phyloP scores from a whole-genome alignment of 2,797 vertebrate species.

The Karalla daura region DNA sequence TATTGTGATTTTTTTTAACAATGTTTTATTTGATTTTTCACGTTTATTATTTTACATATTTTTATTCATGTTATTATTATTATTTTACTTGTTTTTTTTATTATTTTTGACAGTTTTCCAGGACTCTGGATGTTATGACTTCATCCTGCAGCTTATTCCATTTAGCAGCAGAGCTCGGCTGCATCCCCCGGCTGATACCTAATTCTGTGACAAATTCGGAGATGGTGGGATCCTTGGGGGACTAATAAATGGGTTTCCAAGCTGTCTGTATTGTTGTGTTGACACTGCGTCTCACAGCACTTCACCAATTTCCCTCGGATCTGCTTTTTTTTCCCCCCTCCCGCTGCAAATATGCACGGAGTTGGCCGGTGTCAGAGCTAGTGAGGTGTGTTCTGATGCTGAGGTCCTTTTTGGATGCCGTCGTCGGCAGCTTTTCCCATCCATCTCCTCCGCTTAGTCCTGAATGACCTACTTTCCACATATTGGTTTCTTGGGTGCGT shows the following conservation, averaged over 20 bases:
- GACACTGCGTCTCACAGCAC: constrained; percentile 57
- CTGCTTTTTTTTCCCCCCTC: constrained; percentile 42
- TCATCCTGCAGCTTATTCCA: constrained; percentile 48
- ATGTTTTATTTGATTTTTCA: too few species aligned
- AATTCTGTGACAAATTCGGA: constrained; percentile 58
- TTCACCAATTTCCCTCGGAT: constrained; percentile 52
- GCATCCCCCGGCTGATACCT: constrained; percentile 45
- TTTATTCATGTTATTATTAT: too few species aligned
- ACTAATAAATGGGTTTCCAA: constrained; percentile 66
- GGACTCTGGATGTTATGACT: constrained; percentile 55
- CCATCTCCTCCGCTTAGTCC: constrained; percentile 1
- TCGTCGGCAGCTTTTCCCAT: constrained; percentile 1
- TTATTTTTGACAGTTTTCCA: constrained; percentile 49
- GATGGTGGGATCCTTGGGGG: constrained; percentile 50
- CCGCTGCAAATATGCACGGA: constrained; percentile 13
- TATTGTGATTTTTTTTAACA: too few species aligned
- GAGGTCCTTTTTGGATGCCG: constrained; percentile 20
- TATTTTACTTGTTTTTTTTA: too few species aligned
- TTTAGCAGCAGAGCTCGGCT: constrained; percentile 47
- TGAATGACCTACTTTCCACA: not conserved
- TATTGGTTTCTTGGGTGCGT: constrained; percentile 8
- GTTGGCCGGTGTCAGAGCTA: constrained; percentile 25
- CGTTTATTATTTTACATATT: too few species aligned
- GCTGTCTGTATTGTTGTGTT: constrained; percentile 62
- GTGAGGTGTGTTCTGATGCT: constrained; percentile 36